Base-by-base conservation (phyloP, 1,140 invertebrate genomes). In the Macrostomum lignano region DNA sequence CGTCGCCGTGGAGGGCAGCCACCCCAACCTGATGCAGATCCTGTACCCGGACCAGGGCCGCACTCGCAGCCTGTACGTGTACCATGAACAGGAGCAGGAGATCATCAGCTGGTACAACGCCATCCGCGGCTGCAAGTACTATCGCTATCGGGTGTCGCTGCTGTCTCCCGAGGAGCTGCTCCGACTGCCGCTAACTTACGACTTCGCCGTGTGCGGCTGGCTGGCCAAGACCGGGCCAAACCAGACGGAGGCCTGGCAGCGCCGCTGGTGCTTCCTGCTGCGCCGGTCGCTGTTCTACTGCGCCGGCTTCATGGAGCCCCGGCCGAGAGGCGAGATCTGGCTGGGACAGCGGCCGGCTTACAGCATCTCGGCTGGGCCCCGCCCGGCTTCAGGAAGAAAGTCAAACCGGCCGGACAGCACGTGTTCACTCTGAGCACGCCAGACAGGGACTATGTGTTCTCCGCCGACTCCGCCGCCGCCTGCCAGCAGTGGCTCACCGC, bases 311-410 rank as follows among this genome's bases (percentile, higher is more conserved):
- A 51, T 72, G 60, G 69, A 75, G 49, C 71, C 75, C 1, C 72
- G 73, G 58, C 72, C 77, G 0, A 79, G 78, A 61, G 76, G 76
- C 36, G 76, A 82, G 63, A 73, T 82, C 38, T 81, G 78, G 51
- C 58, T 84, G 39, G 73, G 77, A 7, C 65, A 75, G 43, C 60
- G 61, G 47, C 64, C 67, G 40, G 72, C 72, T 2, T 81, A 71
- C 47, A 65, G 62, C 29, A 62, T 75, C 0, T 56, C 15, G 59
- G 67, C 37, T 36, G 60, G 52, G 61, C 66, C 43, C 17, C 66
- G 70, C 10, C 54, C 62, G 14, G 71, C 48, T 17, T 3, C 26
- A 28, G 19, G 26, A 28, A 28, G 26, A n/a, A n/a, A n/a, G n/a
- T n/a, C 19, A 17, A 15, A 5, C 15, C 19, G 26, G 15, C 26